Percentiles rank a stretch among this genome's conserved stretches.
phyloP scores from a whole-genome alignment of 53 echinoderm and acorn worm species.

The Luidia sarsii region DNA sequence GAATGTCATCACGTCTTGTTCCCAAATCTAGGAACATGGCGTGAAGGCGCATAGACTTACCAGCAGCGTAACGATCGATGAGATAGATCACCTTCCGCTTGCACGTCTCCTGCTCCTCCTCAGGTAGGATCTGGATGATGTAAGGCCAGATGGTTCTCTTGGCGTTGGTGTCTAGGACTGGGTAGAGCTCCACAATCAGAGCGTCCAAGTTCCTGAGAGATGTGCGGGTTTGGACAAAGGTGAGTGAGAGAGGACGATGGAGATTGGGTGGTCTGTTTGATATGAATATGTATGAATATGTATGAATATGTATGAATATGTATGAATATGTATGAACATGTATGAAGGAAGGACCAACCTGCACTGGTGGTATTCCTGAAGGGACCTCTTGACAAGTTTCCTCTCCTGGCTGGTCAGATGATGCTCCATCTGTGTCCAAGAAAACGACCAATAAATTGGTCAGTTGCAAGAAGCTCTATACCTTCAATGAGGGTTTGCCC shows the following conservation, averaged over 20 bases:
- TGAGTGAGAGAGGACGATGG: no score
- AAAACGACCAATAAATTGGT: neutral
- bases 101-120: slow-evolving; percentile 89
- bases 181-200: slow-evolving; percentile 90
- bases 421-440: slow-evolving; percentile 77
- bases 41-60: no score
- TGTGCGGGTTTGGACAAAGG: no score
- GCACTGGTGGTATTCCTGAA: slow-evolving; percentile 82
- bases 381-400: slow-evolving; percentile 84
- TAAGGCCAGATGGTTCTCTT: slow-evolving; percentile 97
- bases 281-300: no score
- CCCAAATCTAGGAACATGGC: no score
- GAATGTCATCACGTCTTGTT: no score
- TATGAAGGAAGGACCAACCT: no score
- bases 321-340: no score
- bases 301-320: no score
- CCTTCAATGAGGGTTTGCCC: no score
- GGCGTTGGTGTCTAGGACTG: slow-evolving; percentile 94
- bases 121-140: slow-evolving; percentile 97
- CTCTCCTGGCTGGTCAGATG: slow-evolving; percentile 88
- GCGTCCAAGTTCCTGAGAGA: slow-evolving; percentile 87
- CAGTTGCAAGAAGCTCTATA: no score
- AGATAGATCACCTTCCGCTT: slow-evolving; percentile 97
- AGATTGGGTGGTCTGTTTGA: no score
- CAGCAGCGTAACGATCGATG: slow-evolving; percentile 91